Conservation (phyloP, 2,888 invertebrate genomes). For the Tridacna gigas region DNA sequence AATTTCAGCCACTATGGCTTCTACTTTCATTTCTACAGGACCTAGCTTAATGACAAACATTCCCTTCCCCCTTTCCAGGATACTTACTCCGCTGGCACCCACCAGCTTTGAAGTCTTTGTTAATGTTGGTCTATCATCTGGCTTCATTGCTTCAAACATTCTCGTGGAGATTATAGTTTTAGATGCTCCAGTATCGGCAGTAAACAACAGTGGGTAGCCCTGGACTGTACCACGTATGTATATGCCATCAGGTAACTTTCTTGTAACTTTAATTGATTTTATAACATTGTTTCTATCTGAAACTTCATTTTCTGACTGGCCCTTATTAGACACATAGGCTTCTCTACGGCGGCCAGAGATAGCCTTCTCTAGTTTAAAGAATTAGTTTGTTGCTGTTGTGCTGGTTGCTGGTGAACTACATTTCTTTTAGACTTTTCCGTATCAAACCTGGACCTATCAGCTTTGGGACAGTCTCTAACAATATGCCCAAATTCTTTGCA, state of each 20-base stretch:
- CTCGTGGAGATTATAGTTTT: conserved; percentile 18
- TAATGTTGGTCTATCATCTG: conserved; percentile 12
- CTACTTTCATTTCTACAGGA: conserved; percentile 3
- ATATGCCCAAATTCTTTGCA: neutral
- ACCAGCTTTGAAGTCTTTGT: conserved; percentile 9
- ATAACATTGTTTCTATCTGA: neutral
- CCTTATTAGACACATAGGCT: neutral
- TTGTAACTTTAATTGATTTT: neutral
- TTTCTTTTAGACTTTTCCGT: neutral
- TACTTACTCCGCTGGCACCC: conserved; percentile 7
- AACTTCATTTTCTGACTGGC: neutral
- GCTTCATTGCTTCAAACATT: neutral
- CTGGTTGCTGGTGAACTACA: neutral
- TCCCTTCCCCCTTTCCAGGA: conserved; percentile 17
- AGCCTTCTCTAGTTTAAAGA: conserved; percentile 18
- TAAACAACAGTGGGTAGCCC: neutral
- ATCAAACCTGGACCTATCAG: neutral
- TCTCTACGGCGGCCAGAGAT: neutral
- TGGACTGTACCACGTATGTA: conserved; percentile 7
- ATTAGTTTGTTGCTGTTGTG: neutral
- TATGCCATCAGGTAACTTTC: conserved; percentile 20
- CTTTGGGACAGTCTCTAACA: neutral
- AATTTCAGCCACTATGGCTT: conserved; percentile 21
- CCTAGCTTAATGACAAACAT: conserved; percentile 12
- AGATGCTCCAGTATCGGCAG: conserved; percentile 22